Evolutionary conservation across 2,888 invertebrate genomes (phyloP).

Genomic region (Vanessa cardui): DNA sequence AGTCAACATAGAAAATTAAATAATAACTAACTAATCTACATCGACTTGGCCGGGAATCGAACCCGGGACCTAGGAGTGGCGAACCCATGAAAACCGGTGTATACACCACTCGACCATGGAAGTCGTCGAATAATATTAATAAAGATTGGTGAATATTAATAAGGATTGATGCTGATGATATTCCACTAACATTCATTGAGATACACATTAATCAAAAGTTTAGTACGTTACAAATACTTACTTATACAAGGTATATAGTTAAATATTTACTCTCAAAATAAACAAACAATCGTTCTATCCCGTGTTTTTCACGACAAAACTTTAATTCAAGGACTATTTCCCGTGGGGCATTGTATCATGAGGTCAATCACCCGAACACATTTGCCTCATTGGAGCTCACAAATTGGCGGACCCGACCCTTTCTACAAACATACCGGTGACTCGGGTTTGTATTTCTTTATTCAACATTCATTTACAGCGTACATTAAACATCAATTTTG

Average conservation of each 20-base stretch:
- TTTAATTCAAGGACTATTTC: slow-evolving; percentile 27
- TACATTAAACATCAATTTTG: slow-evolving; percentile 11
- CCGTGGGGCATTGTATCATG: slow-evolving; percentile 25
- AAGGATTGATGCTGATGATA: too few relatives aligned
- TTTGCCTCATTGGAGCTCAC: slow-evolving; percentile 25
- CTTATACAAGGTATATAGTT: neutral
- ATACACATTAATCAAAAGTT: neutral
- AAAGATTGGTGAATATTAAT: too few relatives aligned
- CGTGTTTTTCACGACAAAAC: slow-evolving; percentile 2
- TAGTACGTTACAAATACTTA: neutral
- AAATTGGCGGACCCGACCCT: slow-evolving; percentile 35
- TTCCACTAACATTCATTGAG: too few relatives aligned
- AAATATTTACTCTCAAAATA: neutral
- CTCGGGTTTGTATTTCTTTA: slow-evolving; percentile 19
- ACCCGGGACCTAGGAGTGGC: too few relatives aligned
- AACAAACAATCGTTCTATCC: slow-evolving; percentile 11
- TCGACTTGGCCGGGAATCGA: too few relatives aligned
- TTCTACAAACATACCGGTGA: slow-evolving; percentile 29
- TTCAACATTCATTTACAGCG: slow-evolving; percentile 22
- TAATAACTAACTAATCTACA: too few relatives aligned
- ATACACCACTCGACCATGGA: too few relatives aligned
- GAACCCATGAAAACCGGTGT: too few relatives aligned
- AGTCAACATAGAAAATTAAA: too few relatives aligned
- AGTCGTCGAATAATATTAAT: too few relatives aligned
- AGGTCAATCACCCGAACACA: slow-evolving; percentile 33